Evolutionary conservation across 2,113 vertebrate species (phyloP).

Genomic region (Charadrius vociferus): DNA sequence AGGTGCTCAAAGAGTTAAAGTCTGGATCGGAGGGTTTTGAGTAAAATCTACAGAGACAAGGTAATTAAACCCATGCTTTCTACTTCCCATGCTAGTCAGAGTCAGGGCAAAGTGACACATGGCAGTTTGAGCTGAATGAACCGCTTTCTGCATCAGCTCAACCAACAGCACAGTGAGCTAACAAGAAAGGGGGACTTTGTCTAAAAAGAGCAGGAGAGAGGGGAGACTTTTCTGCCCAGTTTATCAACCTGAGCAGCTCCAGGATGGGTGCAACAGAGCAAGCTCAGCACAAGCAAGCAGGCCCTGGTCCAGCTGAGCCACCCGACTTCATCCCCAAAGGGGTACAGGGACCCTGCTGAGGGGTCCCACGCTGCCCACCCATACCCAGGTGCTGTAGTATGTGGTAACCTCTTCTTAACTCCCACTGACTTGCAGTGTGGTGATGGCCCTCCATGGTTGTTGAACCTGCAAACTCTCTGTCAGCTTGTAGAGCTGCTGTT

Average conservation of each 20-base stretch:
- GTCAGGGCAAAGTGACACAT: background rate
- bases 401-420: background rate
- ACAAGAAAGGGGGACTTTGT: background rate
- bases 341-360: background rate
- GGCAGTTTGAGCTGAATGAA: background rate
- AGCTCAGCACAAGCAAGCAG: background rate
- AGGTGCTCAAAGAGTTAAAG: background rate
- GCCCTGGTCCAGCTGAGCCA: accelerated
- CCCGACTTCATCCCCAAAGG: background rate
- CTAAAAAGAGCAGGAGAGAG: background rate
- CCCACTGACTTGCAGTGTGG: too few relatives aligned
- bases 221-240: background rate
- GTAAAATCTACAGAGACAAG: background rate
- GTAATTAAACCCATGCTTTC: background rate
- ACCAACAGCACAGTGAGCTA: background rate
- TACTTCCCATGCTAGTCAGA: background rate
- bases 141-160: background rate
- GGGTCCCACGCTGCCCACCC: accelerated
- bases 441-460: background rate
- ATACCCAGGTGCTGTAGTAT: too few relatives aligned
- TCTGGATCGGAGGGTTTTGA: background rate
- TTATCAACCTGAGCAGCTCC: background rate
- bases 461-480: background rate
- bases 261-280: background rate
- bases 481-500: background rate